These are phyloP conservation scores for Zootermopsis nevadensis DNA, from an alignment of 2,888 invertebrate species.

Conservation along the genomic window DNA sequence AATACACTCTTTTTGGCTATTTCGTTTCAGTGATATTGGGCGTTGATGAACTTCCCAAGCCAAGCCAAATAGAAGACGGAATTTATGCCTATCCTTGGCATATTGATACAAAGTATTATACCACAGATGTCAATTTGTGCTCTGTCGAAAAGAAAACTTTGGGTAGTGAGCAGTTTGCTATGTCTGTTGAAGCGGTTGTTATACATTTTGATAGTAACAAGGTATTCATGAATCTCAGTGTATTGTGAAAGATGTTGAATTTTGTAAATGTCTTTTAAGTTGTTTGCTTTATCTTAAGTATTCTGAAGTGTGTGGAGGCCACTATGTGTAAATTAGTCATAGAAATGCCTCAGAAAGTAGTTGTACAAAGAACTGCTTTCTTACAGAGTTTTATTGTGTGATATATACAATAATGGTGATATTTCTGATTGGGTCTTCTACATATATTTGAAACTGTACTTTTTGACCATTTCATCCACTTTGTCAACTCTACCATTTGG, in stretches of 20 bases:
- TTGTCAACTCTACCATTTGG: too few species aligned
- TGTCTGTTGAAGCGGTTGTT: slow-evolving; percentile 71
- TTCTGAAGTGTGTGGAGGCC: too few species aligned
- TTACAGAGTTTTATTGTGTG: too few species aligned
- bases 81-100: slow-evolving; percentile 66
- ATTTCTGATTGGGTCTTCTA: too few species aligned
- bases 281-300: too few species aligned
- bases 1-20: neutral
- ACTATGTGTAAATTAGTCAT: too few species aligned
- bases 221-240: slow-evolving; percentile 56
- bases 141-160: slow-evolving; percentile 65
- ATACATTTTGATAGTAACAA: slow-evolving; percentile 71
- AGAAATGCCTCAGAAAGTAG: too few species aligned
- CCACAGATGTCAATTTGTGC: slow-evolving; percentile 71
- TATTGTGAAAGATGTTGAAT: neutral
- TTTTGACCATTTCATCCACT: too few species aligned
- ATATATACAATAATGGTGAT: too few species aligned
- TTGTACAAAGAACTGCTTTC: too few species aligned
- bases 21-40: slow-evolving; percentile 54
- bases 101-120: slow-evolving; percentile 79
- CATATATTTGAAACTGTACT: too few species aligned
- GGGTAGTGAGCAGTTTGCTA: slow-evolving; percentile 64
- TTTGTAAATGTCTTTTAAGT: too few species aligned
- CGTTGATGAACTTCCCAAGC: slow-evolving; percentile 56
- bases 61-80: slow-evolving; percentile 57